Evolutionary conservation across 2,888 invertebrate species (phyloP), one percentile per base, ranked within the genome.

Genomic region (Drosophila affinis): DNA sequence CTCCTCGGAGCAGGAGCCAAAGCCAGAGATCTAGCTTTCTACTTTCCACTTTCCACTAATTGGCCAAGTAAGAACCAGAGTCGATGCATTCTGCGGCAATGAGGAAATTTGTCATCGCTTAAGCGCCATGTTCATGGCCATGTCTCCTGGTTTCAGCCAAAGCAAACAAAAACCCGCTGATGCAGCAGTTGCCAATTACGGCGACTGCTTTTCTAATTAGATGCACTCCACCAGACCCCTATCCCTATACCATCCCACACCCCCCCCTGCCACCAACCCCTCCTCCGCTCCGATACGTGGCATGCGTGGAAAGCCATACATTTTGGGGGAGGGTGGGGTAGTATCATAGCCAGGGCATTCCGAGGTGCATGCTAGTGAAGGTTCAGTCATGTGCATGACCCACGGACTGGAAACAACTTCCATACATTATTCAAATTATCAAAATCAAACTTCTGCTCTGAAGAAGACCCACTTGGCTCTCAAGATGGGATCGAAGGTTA

Each of bases 191-290:
- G 68, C 61, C 85, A 81, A 84, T 81, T 78, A 73, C 63, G 46
- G 53, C 39, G 51, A 57, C 64, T 76, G 76, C 73, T 81, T 60
- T 76, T 73, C 60, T 81, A 81, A 80, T 84, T 84, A 84, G 72
- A 61, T 70, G 61, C 58, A 58, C 55, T 24, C 18, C 32, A 53
- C 0, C 29, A 29, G 29, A 27, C 34, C 17, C 27, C n/a, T 18
- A 18, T 18, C 18, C 18, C 2, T 2, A 32, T 1, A n/a, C n/a
- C n/a, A n/a, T n/a, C n/a, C n/a, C n/a, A 24, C 5, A 27, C 27
- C 27, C 27, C 27, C 27, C 27, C 18, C 18, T 1, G 18, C 18
- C 3, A 21, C 18, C 14, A 46, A 48, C 32, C 51, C 17, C 57
- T 17, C 21, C 18, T 7, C 10, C 47, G 34, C 18, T 7, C 10